phyloP scores from a whole-genome alignment of 2,888 invertebrate genomes.

The Ormyrus thymus region DNA sequence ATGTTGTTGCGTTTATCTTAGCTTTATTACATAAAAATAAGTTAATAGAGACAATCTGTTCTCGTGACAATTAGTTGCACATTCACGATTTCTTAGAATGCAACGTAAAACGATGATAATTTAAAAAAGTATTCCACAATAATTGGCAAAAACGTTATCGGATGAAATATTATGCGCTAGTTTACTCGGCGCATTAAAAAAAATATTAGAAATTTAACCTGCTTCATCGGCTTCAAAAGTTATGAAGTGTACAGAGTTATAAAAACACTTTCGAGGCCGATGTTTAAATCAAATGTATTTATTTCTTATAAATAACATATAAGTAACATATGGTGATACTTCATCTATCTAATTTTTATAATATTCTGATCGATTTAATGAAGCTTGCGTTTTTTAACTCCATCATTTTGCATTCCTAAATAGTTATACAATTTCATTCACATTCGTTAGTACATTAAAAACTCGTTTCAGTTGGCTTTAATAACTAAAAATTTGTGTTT shows the following conservation, averaged over 20 bases:
- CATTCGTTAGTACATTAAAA: constrained; percentile 66
- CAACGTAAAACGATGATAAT: constrained; percentile 35
- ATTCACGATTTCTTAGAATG: constrained; percentile 36
- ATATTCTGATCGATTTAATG: constrained; percentile 41
- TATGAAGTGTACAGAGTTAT: constrained; percentile 44
- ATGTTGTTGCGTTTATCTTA: constrained; percentile 40
- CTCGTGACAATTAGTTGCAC: constrained; percentile 41
- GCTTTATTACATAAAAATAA: constrained; percentile 55
- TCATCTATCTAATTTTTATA: constrained; percentile 29
- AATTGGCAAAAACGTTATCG: background rate
- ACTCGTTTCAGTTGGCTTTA: constrained; percentile 57
- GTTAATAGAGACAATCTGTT: constrained; percentile 51
- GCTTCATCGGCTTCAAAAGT: constrained; percentile 47
- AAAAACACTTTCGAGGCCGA: constrained; percentile 48
- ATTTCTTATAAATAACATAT: constrained; percentile 48
- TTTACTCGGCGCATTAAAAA: constrained; percentile 23
- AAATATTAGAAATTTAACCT: constrained; percentile 12
- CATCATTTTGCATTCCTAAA: constrained; percentile 64
- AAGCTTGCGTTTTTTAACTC: constrained; percentile 70
- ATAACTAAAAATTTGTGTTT: constrained; percentile 52
- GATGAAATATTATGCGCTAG: constrained; percentile 33
- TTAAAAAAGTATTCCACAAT: constrained; percentile 35
- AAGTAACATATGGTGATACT: constrained; percentile 39
- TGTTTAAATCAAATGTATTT: constrained; percentile 41
- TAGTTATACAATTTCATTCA: constrained; percentile 70